A percentile compares a stretch with the other conserved stretches of the same genome.
phyloP scores from a whole-genome alignment of 2,113 vertebrate genomes.

The Labrus mixtus region DNA sequence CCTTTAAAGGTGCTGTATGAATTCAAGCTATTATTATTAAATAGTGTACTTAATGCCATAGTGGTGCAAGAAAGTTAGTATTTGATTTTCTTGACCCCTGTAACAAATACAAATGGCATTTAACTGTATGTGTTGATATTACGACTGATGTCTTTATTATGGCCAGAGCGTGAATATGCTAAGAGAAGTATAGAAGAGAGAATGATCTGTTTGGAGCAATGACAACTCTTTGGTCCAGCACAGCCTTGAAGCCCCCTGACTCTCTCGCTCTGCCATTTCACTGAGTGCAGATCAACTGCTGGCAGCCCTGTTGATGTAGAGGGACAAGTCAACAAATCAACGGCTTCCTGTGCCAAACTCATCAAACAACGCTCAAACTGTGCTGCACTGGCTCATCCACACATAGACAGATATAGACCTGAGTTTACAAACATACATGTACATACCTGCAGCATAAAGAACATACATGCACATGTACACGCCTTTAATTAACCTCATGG shows the following conservation, averaged over 20 bases:
- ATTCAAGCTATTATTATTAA: too few relatives aligned
- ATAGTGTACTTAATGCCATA: not conserved
- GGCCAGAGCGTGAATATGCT: constrained; percentile 7
- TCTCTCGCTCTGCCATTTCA: constrained; percentile 30
- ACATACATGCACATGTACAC: constrained; percentile 27
- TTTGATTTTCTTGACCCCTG: not conserved
- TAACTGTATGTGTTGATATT: constrained; percentile 20
- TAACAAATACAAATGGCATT: not conserved
- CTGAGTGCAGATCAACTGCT: constrained; percentile 47
- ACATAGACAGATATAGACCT: constrained; percentile 46
- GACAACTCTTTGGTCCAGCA: constrained; percentile 15
- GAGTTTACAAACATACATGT: constrained; percentile 24
- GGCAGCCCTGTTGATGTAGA: constrained; percentile 74
- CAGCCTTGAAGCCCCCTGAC: not conserved
- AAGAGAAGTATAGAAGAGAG: constrained; percentile 21
- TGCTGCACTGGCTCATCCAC: constrained; percentile 59
- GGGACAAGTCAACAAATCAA: constrained; percentile 80
- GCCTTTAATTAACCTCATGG: constrained; percentile 40
- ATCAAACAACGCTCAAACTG: constrained; percentile 75
- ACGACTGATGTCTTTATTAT: not conserved
- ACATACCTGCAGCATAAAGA: constrained; percentile 13
- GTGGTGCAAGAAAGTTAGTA: not conserved
- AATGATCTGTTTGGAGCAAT: constrained; percentile 21
- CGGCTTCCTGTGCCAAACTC: constrained; percentile 71
- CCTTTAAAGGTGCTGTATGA: too few relatives aligned